Base-by-base conservation (phyloP, 2,797 vertebrate genomes). In the Eleutherodactylus coqui region DNA sequence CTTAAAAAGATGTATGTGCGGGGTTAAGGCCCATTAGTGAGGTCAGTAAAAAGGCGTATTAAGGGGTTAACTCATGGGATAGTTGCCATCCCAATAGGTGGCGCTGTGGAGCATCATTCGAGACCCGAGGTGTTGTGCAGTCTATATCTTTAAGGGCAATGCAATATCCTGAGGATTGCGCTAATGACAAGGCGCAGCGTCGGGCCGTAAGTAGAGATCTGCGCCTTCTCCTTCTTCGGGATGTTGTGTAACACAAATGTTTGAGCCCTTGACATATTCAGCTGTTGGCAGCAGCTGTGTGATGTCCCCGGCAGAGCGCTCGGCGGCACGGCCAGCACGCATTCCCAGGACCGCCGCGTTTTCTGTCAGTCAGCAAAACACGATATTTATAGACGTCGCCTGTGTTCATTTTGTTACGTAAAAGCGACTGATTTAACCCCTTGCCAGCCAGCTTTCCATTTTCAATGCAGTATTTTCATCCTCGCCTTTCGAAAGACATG, bases 271-370 rank as follows among this genome's bases (percentile, higher is more conserved):
- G 64, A 78, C 53, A 10, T 67, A 0, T 85, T 88, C 92, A 92
- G 90, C 93, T 92, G 92, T 89, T 87, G 47, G 6, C 75, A 89
- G 90, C 92, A 92, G 89, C 90, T 90, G 90, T 70, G 24, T 47
- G 81, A 88, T 89, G 88, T 86, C 86, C 64, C 75, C 24, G 0
- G 0, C 64, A 45, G 45, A 62, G 41, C 38, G 4, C 41, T 34
- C 58, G 27, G 7, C 41, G 58, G 60, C 47, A 29, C 32, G 62
- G 13, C 69, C 27, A 36, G 49, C 16, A n/a, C 3, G n/a, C 45
- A 45, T 73, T 49, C 64, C 34, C 0, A 24, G 32, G 36, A 69
- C n/a, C 32, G 38, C 69, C 53, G 14, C 14, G 58, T 58, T 69
- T 62, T 27, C 5, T 77, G 79, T 82, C 85, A 72, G 62, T 73